Conservation (phyloP, 2,113 vertebrate species). For the Gymnobelideus leadbeateri region DNA sequence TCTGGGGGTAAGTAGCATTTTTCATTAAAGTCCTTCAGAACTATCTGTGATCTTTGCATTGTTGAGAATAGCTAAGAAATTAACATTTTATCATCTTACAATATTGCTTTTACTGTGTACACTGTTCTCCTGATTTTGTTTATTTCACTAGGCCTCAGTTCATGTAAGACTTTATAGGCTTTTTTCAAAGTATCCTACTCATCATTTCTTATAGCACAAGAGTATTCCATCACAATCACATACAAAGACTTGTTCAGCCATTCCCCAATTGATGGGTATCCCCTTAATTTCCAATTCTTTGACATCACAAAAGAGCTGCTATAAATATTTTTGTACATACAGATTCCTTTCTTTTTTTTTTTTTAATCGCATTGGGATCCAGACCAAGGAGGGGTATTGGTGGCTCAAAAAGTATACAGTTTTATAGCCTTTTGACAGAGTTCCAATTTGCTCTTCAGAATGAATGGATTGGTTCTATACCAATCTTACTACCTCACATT, state of each 20-base stretch:
- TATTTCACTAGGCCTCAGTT: background rate
- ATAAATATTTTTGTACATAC: no score
- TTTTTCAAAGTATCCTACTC: background rate
- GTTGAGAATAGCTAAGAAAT: background rate
- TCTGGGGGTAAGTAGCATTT: background rate
- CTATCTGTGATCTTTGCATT: background rate
- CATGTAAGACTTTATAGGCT: background rate
- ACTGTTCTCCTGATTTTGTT: background rate
- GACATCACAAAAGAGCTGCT: background rate
- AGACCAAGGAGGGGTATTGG: no score
- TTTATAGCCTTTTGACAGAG: no score
- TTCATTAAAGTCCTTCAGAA: background rate
- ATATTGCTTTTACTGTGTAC: background rate
- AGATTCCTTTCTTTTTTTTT: no score
- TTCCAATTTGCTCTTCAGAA: no score
- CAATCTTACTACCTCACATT: no score
- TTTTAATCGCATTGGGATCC: no score
- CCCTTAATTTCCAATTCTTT: background rate
- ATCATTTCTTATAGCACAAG: background rate
- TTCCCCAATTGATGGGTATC: background rate
- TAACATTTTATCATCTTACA: background rate
- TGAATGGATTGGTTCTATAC: no score
- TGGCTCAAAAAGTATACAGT: no score
- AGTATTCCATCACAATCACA: background rate
- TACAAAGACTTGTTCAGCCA: background rate